A percentile compares a stretch with the other conserved stretches of the same genome.
These are phyloP conservation scores for Trematomus loennbergii DNA, from an alignment of 2,113 vertebrate genomes.

Conservation along the genomic window DNA sequence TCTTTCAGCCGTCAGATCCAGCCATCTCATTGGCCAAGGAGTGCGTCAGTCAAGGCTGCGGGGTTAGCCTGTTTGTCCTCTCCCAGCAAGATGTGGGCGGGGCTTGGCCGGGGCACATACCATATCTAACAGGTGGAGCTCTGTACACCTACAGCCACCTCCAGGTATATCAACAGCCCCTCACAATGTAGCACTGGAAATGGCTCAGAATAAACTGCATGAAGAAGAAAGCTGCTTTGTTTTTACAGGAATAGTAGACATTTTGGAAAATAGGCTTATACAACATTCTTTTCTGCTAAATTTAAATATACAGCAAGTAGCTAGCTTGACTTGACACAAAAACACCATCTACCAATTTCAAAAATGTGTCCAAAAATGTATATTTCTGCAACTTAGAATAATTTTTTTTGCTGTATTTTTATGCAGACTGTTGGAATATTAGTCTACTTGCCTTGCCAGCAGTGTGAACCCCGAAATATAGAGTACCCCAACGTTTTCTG, in stretches of 20 bases:
- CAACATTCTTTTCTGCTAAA: not conserved
- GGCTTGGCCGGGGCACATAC: conserved; percentile 83
- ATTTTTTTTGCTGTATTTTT: too few species aligned
- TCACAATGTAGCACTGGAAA: rapidly evolving
- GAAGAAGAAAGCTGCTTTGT: not conserved
- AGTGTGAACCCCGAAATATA: too few species aligned
- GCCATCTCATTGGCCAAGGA: conserved; percentile 76
- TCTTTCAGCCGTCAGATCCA: conserved; percentile 83
- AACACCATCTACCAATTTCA: not conserved
- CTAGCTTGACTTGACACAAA: not conserved
- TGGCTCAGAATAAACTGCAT: not conserved
- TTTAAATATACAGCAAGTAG: not conserved
- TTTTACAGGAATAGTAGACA: not conserved
- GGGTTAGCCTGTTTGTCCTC: conserved; percentile 83
- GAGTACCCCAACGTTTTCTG: too few species aligned
- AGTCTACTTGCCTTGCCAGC: too few species aligned
- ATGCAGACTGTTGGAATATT: too few species aligned
- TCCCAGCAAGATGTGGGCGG: conserved; percentile 82
- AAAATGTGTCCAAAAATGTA: not conserved
- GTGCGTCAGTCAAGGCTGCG: conserved; percentile 83
- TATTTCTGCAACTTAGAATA: not conserved
- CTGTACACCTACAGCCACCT: conserved; percentile 80
- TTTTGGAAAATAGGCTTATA: not conserved
- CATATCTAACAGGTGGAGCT: conserved; percentile 82
- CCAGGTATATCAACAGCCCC: conserved; percentile 67